Conservation (phyloP, 2,113 vertebrate genomes). For the Scomber scombrus region DNA sequence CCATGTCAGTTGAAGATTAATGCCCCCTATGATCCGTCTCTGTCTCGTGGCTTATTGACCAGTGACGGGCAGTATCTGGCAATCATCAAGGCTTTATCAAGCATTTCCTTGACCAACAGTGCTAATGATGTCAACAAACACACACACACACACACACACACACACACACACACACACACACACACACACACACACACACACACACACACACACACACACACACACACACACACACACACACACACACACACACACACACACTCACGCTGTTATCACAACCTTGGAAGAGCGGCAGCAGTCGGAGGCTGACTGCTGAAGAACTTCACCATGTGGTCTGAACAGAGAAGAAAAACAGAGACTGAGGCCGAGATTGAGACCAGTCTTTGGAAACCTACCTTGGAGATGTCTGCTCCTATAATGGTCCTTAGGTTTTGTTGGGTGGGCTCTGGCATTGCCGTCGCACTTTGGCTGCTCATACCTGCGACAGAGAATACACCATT, state of each 20-base stretch:
- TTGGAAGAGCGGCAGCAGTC: conserved; percentile 32
- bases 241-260: conserved; percentile 47
- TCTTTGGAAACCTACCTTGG: conserved; percentile 87
- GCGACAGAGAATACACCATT: conserved; percentile 27
- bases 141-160: not conserved
- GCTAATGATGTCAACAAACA: conserved; percentile 67
- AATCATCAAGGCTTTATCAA: conserved; percentile 75
- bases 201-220: not conserved
- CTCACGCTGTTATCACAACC: conserved; percentile 57
- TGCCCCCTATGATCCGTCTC: conserved; percentile 53
- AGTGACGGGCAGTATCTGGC: conserved; percentile 69
- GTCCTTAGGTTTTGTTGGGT: conserved; percentile 91
- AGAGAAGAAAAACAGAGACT: conserved; percentile 37
- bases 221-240: too few relatives aligned
- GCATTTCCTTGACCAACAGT: conserved; percentile 64
- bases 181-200: conserved; percentile 43
- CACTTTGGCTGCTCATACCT: conserved; percentile 98
- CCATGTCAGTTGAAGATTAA: conserved; percentile 63
- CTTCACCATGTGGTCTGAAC: conserved; percentile 53
- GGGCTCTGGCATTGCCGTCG: conserved; percentile 92
- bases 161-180: too few relatives aligned
- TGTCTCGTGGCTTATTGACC: conserved; percentile 64
- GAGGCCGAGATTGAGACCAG: conserved; percentile 6
- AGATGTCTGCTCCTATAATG: conserved; percentile 92
- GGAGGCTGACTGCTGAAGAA: conserved; percentile 35